Conservation (phyloP, 1,140 invertebrate species). For the Macrostomum lignano region DNA sequence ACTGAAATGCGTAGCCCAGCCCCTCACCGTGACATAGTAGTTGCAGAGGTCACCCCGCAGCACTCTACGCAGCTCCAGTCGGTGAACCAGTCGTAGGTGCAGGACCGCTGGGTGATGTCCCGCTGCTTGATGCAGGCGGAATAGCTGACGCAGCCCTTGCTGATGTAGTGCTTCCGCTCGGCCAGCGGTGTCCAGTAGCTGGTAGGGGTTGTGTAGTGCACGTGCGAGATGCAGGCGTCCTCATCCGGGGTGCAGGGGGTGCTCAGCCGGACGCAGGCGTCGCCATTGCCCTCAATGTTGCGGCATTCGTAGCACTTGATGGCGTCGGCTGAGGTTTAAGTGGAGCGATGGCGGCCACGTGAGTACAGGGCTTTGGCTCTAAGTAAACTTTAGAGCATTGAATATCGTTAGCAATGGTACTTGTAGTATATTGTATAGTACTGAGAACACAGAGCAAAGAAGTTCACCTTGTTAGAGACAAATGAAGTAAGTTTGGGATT, state of each 20-base stretch:
- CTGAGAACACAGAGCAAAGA: too few relatives aligned
- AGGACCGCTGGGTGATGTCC: not conserved
- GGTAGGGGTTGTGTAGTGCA: conserved; percentile 2
- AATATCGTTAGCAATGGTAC: too few relatives aligned
- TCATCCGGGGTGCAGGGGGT: conserved; percentile 1
- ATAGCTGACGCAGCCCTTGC: conserved; percentile 4
- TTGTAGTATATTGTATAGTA: too few relatives aligned
- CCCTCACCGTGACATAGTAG: conserved; percentile 1
- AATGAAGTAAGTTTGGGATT: too few relatives aligned
- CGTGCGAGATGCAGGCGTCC: conserved; percentile 5
- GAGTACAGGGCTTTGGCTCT: too few relatives aligned
- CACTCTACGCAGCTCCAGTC: conserved; percentile 5
- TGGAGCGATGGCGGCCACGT: too few relatives aligned
- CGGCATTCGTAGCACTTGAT: conserved; percentile 5
- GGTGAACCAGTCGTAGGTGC: not conserved
- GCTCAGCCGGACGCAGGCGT: conserved; percentile 1
- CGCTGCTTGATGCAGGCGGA: not conserved
- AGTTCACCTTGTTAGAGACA: too few relatives aligned
- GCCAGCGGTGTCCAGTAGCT: conserved; percentile 1
- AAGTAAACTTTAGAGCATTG: too few relatives aligned
- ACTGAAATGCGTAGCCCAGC: too few relatives aligned
- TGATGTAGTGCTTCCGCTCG: conserved; percentile 4
- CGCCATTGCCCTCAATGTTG: conserved; percentile 4
- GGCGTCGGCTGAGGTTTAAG: not conserved
- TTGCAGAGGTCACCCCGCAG: conserved; percentile 2